These are phyloP conservation scores for Chaetura pelagica DNA, from an alignment of 2,113 vertebrate species.

Conservation along the genomic window DNA sequence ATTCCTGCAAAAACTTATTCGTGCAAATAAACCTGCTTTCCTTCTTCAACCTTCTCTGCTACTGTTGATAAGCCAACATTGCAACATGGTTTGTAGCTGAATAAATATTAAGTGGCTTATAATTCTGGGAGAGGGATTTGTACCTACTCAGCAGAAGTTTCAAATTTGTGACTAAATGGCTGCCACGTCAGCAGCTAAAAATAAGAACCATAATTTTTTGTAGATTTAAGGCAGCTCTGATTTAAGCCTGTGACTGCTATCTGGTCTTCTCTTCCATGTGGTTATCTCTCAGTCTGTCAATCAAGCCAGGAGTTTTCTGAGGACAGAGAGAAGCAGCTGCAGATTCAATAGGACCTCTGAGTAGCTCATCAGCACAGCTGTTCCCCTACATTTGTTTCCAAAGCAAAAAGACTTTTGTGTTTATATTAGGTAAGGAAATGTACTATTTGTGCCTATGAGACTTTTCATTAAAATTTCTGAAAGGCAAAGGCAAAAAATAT, in stretches of 20 bases:
- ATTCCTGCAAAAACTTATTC: neutral
- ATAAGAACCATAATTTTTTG: neutral
- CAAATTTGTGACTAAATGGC: neutral
- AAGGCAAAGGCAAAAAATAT: neutral
- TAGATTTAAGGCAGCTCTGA: slow-evolving; percentile 33
- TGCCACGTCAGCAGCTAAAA: slow-evolving; percentile 15
- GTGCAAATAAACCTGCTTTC: neutral
- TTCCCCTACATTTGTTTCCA: slow-evolving; percentile 59
- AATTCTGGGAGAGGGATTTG: neutral
- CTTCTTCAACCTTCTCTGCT: neutral
- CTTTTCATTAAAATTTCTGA: slow-evolving; percentile 32
- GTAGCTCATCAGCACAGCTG: slow-evolving; percentile 68
- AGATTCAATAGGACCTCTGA: slow-evolving; percentile 64
- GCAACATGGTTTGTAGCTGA: neutral
- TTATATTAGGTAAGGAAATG: slow-evolving; percentile 68
- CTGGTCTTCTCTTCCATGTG: slow-evolving; percentile 17
- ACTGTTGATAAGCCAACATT: neutral
- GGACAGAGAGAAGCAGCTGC: slow-evolving; percentile 68
- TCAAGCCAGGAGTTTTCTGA: slow-evolving; percentile 59
- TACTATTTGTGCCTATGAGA: slow-evolving; percentile 32
- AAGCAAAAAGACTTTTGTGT: slow-evolving; percentile 65
- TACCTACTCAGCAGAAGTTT: neutral
- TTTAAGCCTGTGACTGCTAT: slow-evolving; percentile 32
- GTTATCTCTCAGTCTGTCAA: neutral
- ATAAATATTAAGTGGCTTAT: neutral